Base-by-base conservation (phyloP, 37 sponge, comb jelly and placozoan genomes). In the Axinella damicornis region DNA sequence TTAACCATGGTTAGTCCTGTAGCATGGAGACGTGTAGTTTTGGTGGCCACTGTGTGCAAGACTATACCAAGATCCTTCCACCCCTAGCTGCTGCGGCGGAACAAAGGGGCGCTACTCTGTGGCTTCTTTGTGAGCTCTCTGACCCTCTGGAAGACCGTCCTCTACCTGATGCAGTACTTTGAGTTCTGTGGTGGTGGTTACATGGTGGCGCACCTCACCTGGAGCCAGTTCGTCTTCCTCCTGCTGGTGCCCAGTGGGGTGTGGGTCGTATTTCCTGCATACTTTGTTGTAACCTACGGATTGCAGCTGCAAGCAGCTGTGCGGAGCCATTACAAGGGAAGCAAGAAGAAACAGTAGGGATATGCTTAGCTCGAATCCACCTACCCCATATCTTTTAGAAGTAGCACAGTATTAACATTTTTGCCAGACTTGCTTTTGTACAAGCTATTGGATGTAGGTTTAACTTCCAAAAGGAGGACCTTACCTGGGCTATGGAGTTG, bases 141-240 rank as follows among this genome's bases (percentile, higher is more conserved):
- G 68, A 92, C 95, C 22, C 80, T 88, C 52, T 94, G 95, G 95
- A 94, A 94, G 85, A 94, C 95, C 17, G 71, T 84, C 20, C 52
- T 92, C 56, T 94, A 92, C 82, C 31, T 80, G 89, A 20, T 88
- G 16, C 95, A 86, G 81, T 94, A 92, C 77, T 80, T 86, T 22
- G 69, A 40, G 1, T 77, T 88, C 18, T 88, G 93, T 57, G 79
- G 59, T n/a, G 84, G 86, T 40, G 35, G 64, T 5, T 53, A 72
- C 19, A 52, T 36, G 1, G 24, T 92, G 19, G 71, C 31, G 20
- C 92, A 92, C 36, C 27, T 77, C 2, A 56, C n/a, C 24, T 79
- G 85, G 85, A 25, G 22, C 11, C 58, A 88, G 2, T 53, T 32
- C 40, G 11, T 86, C 18, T 53, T 73, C 5, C 60, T 88, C 24